Conservation (phyloP, 2,888 invertebrate genomes). For the Caenorhabditis auriculariae region DNA sequence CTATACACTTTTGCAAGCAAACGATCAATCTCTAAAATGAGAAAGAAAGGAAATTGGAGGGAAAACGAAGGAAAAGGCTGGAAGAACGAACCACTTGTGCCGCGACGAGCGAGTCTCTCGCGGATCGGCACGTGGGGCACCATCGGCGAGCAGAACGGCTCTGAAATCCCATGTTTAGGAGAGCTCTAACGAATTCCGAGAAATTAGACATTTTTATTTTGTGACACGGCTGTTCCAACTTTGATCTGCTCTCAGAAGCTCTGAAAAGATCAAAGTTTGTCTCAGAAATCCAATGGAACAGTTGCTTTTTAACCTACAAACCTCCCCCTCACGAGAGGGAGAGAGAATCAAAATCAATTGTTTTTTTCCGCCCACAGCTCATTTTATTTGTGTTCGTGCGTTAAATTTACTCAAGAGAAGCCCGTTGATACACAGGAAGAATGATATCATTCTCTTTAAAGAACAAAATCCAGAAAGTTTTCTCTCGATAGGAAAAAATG, state of each 20-base stretch:
- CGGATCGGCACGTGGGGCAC: conserved; percentile 53
- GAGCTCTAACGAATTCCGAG: not conserved
- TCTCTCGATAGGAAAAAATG: too few relatives aligned
- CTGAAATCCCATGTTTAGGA: too few relatives aligned
- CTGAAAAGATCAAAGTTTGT: not conserved
- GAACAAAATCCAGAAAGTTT: too few relatives aligned
- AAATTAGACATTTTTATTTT: too few relatives aligned
- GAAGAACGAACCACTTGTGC: conserved; percentile 45
- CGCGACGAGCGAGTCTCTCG: conserved; percentile 46
- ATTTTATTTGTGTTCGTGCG: too few relatives aligned
- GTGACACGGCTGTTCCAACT: not conserved
- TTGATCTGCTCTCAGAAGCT: not conserved
- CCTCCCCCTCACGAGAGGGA: too few relatives aligned
- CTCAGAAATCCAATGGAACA: not conserved
- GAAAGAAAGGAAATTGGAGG: not conserved
- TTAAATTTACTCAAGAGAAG: too few relatives aligned
- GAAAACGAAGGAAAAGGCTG: not conserved
- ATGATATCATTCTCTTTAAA: too few relatives aligned
- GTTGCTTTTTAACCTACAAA: conserved; percentile 24
- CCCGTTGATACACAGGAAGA: too few relatives aligned
- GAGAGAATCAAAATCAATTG: too few relatives aligned
- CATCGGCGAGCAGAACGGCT: conserved; percentile 54
- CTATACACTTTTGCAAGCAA: not conserved
- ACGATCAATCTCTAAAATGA: not conserved
- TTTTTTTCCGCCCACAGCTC: too few relatives aligned